Evolutionary conservation across 2,797 vertebrate species (phyloP).

Genomic region (Ispidina picta): DNA sequence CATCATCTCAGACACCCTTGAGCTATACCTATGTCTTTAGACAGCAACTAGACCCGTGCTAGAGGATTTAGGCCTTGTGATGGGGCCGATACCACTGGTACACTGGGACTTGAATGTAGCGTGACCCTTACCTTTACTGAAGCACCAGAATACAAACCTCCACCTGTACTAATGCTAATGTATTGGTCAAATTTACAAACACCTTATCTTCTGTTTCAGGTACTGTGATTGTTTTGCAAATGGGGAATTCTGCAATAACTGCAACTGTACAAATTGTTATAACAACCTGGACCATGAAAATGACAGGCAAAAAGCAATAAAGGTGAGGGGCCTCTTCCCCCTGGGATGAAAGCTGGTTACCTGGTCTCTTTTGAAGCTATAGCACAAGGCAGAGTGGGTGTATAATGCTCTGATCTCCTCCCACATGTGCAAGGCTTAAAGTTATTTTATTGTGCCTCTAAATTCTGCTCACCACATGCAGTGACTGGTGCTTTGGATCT

Average conservation of each 20-base stretch:
- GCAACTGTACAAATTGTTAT: slow-evolving; percentile 98
- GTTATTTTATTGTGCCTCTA: not conserved
- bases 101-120: rapidly evolving
- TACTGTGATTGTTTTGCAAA: slow-evolving; percentile 99
- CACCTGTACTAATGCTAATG: not conserved
- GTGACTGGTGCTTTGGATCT: slow-evolving; percentile 43
- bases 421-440: not conserved
- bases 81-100: not conserved
- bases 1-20: not conserved
- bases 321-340: slow-evolving; percentile 81
- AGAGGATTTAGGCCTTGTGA: not conserved
- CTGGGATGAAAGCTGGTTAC: not conserved
- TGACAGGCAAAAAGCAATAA: slow-evolving; percentile 96
- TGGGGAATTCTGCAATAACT: slow-evolving; percentile 98
- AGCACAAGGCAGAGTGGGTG: not conserved
- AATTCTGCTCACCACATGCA: not conserved
- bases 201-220: slow-evolving; percentile 73
- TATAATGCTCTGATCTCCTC: not conserved
- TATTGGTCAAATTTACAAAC: not conserved
- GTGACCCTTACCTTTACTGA: not conserved
- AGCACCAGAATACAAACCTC: not conserved
- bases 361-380: not conserved
- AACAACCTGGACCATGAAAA: slow-evolving; percentile 98
- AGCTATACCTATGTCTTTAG: not conserved
- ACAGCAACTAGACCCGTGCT: not conserved